A percentile compares a stretch with the other conserved stretches of the same genome.
phyloP scores from a whole-genome alignment of 2,113 vertebrate genomes.

The Trachemys scripta region DNA sequence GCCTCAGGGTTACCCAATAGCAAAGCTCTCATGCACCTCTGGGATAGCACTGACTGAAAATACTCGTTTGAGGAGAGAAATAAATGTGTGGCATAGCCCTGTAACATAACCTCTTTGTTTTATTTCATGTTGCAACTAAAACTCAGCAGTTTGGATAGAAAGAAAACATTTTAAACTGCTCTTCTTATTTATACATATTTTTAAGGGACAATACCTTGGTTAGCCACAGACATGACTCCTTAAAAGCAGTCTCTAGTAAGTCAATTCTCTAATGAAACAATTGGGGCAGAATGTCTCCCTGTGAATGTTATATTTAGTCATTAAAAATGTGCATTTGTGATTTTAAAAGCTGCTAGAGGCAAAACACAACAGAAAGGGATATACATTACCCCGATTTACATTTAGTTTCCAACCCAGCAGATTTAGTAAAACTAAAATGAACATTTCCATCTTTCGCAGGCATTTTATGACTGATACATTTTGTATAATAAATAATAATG shows the following conservation, averaged over 20 bases:
- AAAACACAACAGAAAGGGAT: slow-evolving; percentile 53
- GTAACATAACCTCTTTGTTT: background rate
- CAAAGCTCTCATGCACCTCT: background rate
- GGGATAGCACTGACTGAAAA: background rate
- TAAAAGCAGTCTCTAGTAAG: slow-evolving; percentile 57
- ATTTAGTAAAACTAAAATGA: slow-evolving; percentile 57
- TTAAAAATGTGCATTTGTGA: slow-evolving; percentile 78
- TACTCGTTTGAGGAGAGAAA: background rate
- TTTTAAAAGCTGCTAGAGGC: slow-evolving; percentile 73
- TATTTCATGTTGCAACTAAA: background rate
- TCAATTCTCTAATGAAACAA: slow-evolving; percentile 60
- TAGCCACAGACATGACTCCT: slow-evolving; percentile 34
- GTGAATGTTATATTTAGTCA: slow-evolving; percentile 72
- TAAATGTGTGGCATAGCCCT: background rate
- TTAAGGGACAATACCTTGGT: slow-evolving; percentile 13
- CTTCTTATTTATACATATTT: background rate
- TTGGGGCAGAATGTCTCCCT: slow-evolving; percentile 72
- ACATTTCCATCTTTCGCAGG: slow-evolving; percentile 40
- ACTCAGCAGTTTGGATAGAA: background rate
- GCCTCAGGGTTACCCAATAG: rapidly evolving
- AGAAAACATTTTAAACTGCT: slow-evolving; percentile 6
- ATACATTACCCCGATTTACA: slow-evolving; percentile 40
- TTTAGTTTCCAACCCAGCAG: slow-evolving; percentile 33
- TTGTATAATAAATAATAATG: slow-evolving; percentile 19
- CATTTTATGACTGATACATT: slow-evolving; percentile 45